Evolutionary conservation across 2,797 vertebrate species (phyloP).

Genomic region (Miichthys miiuy): DNA sequence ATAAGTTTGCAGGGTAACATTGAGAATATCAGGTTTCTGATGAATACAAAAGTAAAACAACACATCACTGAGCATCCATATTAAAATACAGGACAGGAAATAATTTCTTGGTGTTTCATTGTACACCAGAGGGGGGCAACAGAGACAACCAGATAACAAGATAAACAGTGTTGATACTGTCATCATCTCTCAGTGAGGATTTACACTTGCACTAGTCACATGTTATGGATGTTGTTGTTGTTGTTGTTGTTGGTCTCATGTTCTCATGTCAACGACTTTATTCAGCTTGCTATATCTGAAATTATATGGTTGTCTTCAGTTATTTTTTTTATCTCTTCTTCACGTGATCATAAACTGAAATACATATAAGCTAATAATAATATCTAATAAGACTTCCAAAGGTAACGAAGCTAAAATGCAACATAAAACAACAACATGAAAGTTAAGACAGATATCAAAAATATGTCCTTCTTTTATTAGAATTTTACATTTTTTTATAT

Average conservation of each 20-base stretch:
- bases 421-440: background rate
- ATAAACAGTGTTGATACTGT: background rate
- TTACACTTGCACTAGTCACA: background rate
- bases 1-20: background rate
- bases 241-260: background rate
- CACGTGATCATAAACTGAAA: background rate
- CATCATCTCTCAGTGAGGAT: background rate
- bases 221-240: background rate
- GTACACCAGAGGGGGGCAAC: slow-evolving; percentile 60
- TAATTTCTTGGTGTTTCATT: slow-evolving; percentile 6
- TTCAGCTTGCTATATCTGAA: slow-evolving; percentile 1
- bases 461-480: slow-evolving; percentile 74
- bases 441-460: slow-evolving; percentile 63
- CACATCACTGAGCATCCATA: background rate
- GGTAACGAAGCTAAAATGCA: background rate
- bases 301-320: too few relatives aligned
- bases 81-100: background rate
- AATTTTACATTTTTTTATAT: slow-evolving; percentile 71
- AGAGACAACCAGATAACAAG: slow-evolving; percentile 43
- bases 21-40: slow-evolving; percentile 9
- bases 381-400: background rate
- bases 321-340: background rate
- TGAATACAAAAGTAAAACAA: slow-evolving; percentile 1
- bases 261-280: background rate
- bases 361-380: background rate